A percentile compares a stretch with the other conserved stretches of the same genome.
Evolutionary conservation across 2,113 vertebrate species (phyloP).

Genomic region (Struthidea cinerea): DNA sequence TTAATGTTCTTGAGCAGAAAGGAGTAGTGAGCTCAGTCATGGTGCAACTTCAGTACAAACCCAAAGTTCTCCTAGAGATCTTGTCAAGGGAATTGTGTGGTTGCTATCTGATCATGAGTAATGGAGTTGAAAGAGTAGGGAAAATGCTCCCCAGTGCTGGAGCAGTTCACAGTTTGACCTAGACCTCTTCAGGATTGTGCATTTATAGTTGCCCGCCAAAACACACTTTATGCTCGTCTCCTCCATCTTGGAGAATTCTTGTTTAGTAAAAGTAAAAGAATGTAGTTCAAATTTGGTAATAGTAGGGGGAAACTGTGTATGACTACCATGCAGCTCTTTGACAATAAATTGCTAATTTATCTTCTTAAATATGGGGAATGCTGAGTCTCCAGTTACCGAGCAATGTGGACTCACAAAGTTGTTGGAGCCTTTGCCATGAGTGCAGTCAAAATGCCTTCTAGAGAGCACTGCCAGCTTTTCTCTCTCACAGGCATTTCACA

Average conservation of each 20-base stretch:
- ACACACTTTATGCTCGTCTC: neutral
- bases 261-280: neutral
- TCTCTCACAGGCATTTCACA: neutral
- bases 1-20: neutral
- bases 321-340: neutral
- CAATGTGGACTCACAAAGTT: neutral
- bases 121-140: neutral
- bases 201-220: neutral
- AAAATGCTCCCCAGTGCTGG: neutral
- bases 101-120: neutral
- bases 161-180: neutral
- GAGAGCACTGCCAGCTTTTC: neutral
- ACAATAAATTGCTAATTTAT: neutral
- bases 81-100: neutral
- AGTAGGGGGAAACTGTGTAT: fast-evolving
- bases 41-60: neutral
- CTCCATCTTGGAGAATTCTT: neutral
- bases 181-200: neutral
- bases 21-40: neutral
- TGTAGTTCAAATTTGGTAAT: neutral
- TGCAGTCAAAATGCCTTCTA: neutral
- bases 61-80: neutral
- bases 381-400: fast-evolving
- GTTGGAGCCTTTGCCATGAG: neutral
- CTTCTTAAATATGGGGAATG: neutral